Percentiles rank a stretch among this genome's conserved stretches.
These are phyloP conservation scores for Glossosoma conforme DNA, from an alignment of 1,140 invertebrate genomes.

Conservation along the genomic window DNA sequence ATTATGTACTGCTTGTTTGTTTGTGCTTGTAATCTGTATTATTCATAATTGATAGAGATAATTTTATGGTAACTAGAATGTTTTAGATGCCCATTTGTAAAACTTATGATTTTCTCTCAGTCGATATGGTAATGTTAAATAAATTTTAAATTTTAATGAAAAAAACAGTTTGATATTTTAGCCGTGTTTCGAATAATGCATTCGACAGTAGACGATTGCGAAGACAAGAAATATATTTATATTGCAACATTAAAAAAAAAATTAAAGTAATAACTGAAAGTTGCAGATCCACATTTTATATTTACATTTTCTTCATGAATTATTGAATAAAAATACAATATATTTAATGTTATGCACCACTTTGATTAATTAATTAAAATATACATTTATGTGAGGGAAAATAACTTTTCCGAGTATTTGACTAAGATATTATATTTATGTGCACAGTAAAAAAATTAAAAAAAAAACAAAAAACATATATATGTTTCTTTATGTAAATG, in stretches of 20 bases:
- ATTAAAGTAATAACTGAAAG: not conserved
- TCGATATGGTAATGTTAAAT: not conserved
- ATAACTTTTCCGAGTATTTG: conserved; percentile 18
- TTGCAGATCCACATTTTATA: conserved; percentile 10
- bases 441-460: conserved; percentile 21
- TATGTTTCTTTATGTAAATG: conserved; percentile 27
- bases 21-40: conserved; percentile 27
- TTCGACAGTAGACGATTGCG: not conserved
- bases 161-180: conserved; percentile 2
- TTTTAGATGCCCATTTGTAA: conserved; percentile 1
- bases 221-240: conserved; percentile 5
- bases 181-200: not conserved
- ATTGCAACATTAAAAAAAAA: conserved; percentile 3
- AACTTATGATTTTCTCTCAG: not conserved
- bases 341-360: conserved; percentile 25
- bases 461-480: conserved; percentile 21
- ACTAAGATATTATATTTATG: conserved; percentile 27
- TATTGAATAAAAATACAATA: conserved; percentile 13
- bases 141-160: conserved; percentile 5
- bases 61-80: not conserved
- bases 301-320: conserved; percentile 23
- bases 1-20: conserved; percentile 15
- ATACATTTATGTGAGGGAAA: conserved; percentile 14
- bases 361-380: conserved; percentile 13
- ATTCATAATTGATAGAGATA: conserved; percentile 6